phyloP scores from a whole-genome alignment of 1,140 invertebrate species.

The Streblospio benedicti region DNA sequence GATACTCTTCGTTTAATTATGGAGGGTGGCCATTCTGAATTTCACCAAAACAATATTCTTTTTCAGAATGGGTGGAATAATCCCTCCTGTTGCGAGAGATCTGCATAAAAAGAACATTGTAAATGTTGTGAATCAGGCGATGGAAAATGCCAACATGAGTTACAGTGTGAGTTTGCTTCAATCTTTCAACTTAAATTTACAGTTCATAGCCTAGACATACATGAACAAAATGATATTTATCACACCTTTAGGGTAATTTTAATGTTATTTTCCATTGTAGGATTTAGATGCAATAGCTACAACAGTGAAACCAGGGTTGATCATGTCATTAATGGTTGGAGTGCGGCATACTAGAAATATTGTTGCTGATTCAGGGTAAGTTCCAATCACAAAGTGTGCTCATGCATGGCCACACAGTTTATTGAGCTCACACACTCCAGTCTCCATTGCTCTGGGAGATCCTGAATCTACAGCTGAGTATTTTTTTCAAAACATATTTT shows the following conservation, averaged over 20 bases:
- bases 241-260: background rate
- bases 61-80: constrained; percentile 77
- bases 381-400: too few species aligned
- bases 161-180: constrained; percentile 45
- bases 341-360: constrained; percentile 75
- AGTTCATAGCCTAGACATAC: too few species aligned
- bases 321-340: constrained; percentile 70
- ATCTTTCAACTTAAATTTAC: too few species aligned
- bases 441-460: too few species aligned
- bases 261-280: constrained; percentile 26
- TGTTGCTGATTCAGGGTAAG: constrained; percentile 50
- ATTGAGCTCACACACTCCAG: too few species aligned
- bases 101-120: constrained; percentile 75
- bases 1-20: too few species aligned
- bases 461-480: too few species aligned
- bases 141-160: constrained; percentile 57
- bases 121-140: constrained; percentile 59
- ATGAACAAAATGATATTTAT: too few species aligned
- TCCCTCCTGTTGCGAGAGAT: constrained; percentile 72
- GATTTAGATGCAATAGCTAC: constrained; percentile 84
- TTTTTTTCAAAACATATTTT: too few species aligned
- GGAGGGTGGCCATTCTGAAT: too few species aligned
- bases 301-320: constrained; percentile 77
- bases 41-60: too few species aligned
- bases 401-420: too few species aligned